Evolutionary conservation across 2,113 vertebrate genomes (phyloP).

Genomic region (Lichenostomus cassidix): DNA sequence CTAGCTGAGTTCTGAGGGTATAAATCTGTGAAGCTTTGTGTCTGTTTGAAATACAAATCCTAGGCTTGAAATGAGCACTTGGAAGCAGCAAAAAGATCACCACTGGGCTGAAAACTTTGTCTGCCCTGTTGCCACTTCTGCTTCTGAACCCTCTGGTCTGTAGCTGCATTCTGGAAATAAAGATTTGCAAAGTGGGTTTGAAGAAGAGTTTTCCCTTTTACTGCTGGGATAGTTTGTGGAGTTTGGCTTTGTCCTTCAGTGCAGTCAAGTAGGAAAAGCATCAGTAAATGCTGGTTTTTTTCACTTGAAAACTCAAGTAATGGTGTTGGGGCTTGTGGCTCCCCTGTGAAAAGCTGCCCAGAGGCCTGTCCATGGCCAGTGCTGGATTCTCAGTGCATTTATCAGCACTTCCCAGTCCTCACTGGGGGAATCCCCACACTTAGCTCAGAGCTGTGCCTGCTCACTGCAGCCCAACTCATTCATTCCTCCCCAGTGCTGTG

Average conservation of each 20-base stretch:
- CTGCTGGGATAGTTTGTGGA: not conserved
- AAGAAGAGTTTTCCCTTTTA: not conserved
- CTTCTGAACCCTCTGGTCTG: not conserved
- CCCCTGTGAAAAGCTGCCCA: not conserved
- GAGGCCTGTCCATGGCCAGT: not conserved
- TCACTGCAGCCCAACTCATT: fast-evolving
- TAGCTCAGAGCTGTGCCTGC: not conserved
- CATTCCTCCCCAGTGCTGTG: fast-evolving
- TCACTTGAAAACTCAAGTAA: not conserved
- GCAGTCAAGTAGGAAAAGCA: not conserved
- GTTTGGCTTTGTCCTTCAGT: not conserved
- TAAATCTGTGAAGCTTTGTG: not conserved
- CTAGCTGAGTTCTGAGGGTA: not conserved
- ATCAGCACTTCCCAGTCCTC: fast-evolving
- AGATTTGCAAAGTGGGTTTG: not conserved
- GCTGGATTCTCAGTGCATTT: not conserved
- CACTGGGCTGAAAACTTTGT: not conserved
- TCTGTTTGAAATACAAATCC: not conserved
- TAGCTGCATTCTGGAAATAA: not conserved
- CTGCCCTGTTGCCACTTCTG: not conserved
- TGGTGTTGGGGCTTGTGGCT: not conserved
- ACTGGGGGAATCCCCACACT: not conserved
- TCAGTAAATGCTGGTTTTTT: not conserved
- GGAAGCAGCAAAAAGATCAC: not conserved
- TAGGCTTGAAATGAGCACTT: not conserved